These are phyloP conservation scores for Hippasteria phrygiana DNA, from an alignment of 53 echinoderm and acorn worm genomes.

Conservation along the genomic window DNA sequence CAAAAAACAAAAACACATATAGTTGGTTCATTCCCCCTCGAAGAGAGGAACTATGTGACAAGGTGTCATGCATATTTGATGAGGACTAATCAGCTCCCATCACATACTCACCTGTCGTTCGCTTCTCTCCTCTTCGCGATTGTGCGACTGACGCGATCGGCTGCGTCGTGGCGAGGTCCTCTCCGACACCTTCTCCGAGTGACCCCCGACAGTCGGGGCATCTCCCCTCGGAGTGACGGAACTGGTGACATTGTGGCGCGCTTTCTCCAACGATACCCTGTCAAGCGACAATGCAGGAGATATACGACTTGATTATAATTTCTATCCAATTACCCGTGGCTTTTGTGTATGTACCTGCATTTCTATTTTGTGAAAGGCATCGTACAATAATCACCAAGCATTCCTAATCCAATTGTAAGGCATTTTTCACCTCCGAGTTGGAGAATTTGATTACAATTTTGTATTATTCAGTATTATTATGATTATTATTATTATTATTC, in stretches of 20 bases:
- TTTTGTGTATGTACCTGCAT: not conserved
- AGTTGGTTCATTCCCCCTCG: too few species aligned
- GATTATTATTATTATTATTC: too few species aligned
- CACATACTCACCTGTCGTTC: conserved; percentile 57
- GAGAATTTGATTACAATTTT: too few species aligned
- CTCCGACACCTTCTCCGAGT: conserved; percentile 17
- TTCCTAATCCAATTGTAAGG: too few species aligned
- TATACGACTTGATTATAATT: conserved; percentile 41
- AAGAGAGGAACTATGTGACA: conserved; percentile 1
- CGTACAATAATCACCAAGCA: too few species aligned
- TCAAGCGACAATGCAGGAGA: conserved; percentile 12
- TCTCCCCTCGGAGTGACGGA: conserved; percentile 36
- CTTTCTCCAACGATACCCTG: conserved; percentile 14
- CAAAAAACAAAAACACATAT: too few species aligned
- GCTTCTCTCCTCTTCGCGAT: conserved; percentile 47
- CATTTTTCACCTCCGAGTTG: too few species aligned
- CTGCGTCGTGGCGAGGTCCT: conserved; percentile 6
- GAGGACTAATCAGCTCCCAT: conserved; percentile 30
- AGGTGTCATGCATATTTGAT: conserved; percentile 47
- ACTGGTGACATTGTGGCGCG: conserved; percentile 18
- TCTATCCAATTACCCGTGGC: conserved; percentile 23
- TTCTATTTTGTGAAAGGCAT: too few species aligned
- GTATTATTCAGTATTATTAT: too few species aligned
- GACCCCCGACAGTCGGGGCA: conserved; percentile 20
- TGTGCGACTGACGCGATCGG: conserved; percentile 46